Conservation (phyloP, 1,140 invertebrate genomes). For the Cydia amplana region DNA sequence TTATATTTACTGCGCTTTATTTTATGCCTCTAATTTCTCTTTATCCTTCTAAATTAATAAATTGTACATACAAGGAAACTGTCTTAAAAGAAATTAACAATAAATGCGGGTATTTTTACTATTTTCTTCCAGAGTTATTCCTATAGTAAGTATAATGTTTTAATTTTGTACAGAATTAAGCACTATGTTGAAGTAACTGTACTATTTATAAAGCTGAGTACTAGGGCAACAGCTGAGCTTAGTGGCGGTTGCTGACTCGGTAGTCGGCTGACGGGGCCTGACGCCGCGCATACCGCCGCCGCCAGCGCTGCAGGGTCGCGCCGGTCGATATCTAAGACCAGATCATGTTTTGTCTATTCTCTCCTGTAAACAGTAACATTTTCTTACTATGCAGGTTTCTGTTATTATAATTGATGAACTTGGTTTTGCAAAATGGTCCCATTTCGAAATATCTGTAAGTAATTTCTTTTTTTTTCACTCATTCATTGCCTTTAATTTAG, state of each 20-base stretch:
- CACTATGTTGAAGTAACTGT: conserved; percentile 43
- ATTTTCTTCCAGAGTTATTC: too few species aligned
- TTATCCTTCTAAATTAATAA: too few species aligned
- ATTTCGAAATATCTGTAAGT: too few species aligned
- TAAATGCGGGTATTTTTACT: too few species aligned
- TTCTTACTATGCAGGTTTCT: not conserved
- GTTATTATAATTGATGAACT: not conserved
- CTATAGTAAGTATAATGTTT: too few species aligned
- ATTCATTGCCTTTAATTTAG: too few species aligned
- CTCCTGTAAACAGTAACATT: not conserved
- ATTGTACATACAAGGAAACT: too few species aligned
- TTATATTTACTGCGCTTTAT: too few species aligned
- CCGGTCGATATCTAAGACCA: conserved; percentile 49
- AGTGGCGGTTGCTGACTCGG: conserved; percentile 43
- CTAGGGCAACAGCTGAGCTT: conserved; percentile 20
- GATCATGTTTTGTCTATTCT: conserved; percentile 25
- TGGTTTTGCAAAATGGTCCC: not conserved
- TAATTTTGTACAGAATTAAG: conserved; percentile 38
- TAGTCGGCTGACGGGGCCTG: conserved; percentile 53
- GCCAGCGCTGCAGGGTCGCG: conserved; percentile 47
- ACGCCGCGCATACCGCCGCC: conserved; percentile 36
- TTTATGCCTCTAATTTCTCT: too few species aligned
- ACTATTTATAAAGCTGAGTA: not conserved
- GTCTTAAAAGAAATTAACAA: too few species aligned
- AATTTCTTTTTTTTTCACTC: too few species aligned